Evolutionary conservation across 2,888 invertebrate genomes (phyloP).

Genomic region (Strigamia crassipes): DNA sequence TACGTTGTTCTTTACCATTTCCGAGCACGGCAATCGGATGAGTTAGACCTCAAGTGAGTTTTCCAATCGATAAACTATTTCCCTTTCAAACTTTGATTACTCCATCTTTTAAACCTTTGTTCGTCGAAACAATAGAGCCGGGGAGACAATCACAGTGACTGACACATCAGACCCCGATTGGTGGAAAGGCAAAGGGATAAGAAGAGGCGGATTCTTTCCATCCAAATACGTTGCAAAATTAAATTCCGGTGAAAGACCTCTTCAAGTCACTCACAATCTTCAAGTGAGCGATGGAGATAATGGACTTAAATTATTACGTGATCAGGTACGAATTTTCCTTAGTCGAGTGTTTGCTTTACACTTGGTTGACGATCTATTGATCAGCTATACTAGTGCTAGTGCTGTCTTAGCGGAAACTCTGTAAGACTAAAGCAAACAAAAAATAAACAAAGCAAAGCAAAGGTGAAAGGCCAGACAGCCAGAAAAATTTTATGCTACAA

Average conservation of each 20-base stretch:
- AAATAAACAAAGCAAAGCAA: too few relatives aligned
- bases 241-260: slow-evolving; percentile 84
- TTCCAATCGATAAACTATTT: not conserved
- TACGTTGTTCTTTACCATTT: slow-evolving; percentile 96
- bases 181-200: slow-evolving; percentile 94
- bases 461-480: too few relatives aligned
- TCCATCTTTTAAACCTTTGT: not conserved
- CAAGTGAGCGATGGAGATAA: slow-evolving; percentile 83
- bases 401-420: too few relatives aligned
- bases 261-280: slow-evolving; percentile 84
- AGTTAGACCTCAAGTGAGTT: slow-evolving; percentile 81
- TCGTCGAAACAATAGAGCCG: slow-evolving; percentile 65
- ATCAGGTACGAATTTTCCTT: slow-evolving; percentile 67
- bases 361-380: too few relatives aligned
- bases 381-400: too few relatives aligned
- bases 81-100: not conserved
- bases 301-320: slow-evolving; percentile 78
- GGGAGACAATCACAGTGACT: slow-evolving; percentile 87
- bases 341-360: not conserved
- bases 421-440: too few relatives aligned
- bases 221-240: slow-evolving; percentile 91
- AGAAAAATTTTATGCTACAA: too few relatives aligned
- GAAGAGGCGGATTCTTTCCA: slow-evolving; percentile 89
- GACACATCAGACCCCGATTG: slow-evolving; percentile 94
- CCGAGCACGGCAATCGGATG: slow-evolving; percentile 90